Evolutionary conservation across 2,113 vertebrate genomes (phyloP).

Genomic region (Rattus rattus): DNA sequence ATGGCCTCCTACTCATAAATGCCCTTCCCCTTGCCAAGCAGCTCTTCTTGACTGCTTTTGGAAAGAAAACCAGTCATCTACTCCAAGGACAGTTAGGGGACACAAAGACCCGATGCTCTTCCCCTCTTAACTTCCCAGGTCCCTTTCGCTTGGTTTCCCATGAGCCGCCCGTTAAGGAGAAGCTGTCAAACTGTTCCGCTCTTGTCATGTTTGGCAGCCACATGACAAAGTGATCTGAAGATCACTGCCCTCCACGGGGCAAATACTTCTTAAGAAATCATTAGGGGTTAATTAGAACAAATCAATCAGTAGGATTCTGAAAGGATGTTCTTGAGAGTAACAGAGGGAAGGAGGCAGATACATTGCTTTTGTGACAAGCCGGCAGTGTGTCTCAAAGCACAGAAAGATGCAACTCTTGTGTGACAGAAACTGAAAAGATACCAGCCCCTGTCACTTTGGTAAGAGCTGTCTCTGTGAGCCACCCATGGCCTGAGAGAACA

Average conservation of each 20-base stretch:
- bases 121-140: neutral
- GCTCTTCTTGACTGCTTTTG: neutral
- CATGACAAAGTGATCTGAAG: neutral
- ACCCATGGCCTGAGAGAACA: neutral
- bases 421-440: neutral
- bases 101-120: neutral
- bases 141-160: neutral
- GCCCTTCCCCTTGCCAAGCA: neutral
- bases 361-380: neutral
- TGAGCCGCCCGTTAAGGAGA: constrained; percentile 27
- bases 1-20: neutral
- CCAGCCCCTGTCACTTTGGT: neutral
- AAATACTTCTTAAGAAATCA: constrained; percentile 46
- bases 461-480: neutral
- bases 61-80: neutral
- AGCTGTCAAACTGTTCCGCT: neutral
- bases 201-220: neutral
- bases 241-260: neutral
- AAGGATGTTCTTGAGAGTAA: constrained; percentile 29
- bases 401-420: neutral
- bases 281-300: neutral
- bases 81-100: constrained; percentile 1
- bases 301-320: neutral
- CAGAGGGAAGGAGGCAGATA: neutral
- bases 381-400: neutral